Conservation (phyloP, 2,113 vertebrate genomes). For the Ursus arctos region DNA sequence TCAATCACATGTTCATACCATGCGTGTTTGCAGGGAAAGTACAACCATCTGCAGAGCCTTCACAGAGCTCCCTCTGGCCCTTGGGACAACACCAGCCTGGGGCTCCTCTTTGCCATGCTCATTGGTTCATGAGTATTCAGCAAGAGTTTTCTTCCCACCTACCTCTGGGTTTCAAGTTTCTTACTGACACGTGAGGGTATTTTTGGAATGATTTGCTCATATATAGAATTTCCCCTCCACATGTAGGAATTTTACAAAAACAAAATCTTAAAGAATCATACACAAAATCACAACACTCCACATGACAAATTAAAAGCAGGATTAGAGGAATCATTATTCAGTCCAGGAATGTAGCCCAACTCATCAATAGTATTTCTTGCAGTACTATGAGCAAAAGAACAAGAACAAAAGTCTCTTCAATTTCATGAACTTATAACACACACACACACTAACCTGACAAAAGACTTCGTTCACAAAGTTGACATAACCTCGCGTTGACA, state of each 20-base stretch:
- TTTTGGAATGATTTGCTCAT: too few species aligned
- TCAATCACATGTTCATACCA: too few species aligned
- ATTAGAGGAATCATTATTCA: conserved; percentile 3
- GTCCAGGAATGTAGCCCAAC: not conserved
- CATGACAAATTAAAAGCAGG: conserved; percentile 3
- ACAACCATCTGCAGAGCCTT: too few species aligned
- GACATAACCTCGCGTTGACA: conserved; percentile 96
- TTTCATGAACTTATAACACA: not conserved
- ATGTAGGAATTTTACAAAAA: not conserved
- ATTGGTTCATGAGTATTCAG: too few species aligned
- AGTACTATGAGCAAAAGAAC: not conserved
- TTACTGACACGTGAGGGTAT: too few species aligned
- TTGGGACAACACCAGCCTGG: too few species aligned
- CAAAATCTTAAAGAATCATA: not conserved
- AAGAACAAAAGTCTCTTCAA: not conserved
- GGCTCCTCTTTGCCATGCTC: too few species aligned
- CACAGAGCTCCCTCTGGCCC: too few species aligned
- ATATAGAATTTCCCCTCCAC: not conserved
- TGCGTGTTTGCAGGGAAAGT: too few species aligned
- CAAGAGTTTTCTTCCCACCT: too few species aligned
- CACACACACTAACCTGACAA: conserved; percentile 91
- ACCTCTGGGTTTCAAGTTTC: too few species aligned
- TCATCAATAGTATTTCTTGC: not conserved
- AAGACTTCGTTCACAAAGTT: conserved; percentile 99
- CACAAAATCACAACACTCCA: not conserved